These are phyloP conservation scores for Bubo bubo DNA, from an alignment of 2,113 vertebrate genomes.

Conservation along the genomic window DNA sequence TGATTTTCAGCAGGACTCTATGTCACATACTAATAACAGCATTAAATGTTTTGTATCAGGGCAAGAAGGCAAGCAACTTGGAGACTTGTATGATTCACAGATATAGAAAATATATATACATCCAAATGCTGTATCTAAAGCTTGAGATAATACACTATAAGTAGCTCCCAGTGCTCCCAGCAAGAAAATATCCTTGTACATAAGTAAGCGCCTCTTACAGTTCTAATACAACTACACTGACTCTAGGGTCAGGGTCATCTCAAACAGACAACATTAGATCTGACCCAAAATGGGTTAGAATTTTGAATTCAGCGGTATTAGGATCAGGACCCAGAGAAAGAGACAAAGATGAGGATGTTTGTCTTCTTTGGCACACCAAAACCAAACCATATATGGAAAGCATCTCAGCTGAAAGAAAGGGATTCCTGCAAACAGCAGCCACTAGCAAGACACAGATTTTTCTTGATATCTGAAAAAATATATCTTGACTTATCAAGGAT, in stretches of 20 bases:
- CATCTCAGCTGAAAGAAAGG: not conserved
- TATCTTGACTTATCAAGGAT: not conserved
- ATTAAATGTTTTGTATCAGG: constrained; percentile 47
- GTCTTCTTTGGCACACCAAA: not conserved
- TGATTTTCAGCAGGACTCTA: constrained; percentile 66
- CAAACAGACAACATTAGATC: not conserved
- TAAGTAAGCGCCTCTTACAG: not conserved
- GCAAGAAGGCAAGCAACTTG: not conserved
- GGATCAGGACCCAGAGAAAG: not conserved
- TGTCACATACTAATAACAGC: constrained; percentile 48
- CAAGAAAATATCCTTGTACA: not conserved
- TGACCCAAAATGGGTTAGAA: not conserved
- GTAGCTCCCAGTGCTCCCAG: not conserved
- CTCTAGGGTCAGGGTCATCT: not conserved
- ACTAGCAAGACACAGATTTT: not conserved
- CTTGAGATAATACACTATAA: not conserved
- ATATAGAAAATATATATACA: not conserved
- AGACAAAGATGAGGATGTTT: not conserved
- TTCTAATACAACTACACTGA: rapidly evolving
- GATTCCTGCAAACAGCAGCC: not conserved
- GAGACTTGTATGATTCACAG: not conserved
- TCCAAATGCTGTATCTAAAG: not conserved
- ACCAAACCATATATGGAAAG: not conserved
- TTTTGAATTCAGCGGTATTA: not conserved
- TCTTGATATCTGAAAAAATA: not conserved